Evolutionary conservation across 2,888 invertebrate species (phyloP).

Genomic region (Pelosia muscerda): DNA sequence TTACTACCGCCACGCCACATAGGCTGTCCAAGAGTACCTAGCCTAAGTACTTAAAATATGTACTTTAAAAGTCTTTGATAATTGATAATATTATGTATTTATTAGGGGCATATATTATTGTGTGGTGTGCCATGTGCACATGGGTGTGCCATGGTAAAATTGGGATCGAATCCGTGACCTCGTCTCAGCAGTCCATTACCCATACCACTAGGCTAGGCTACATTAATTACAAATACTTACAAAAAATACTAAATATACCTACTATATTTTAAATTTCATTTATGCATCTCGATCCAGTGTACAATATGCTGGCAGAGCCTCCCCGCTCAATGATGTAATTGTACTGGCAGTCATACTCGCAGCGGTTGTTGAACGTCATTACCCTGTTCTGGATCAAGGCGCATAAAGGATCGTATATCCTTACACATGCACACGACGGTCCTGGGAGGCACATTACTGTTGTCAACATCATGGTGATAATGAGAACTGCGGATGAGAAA

Average conservation of each 20-base stretch:
- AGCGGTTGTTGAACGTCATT: constrained; percentile 70
- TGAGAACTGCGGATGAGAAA: constrained; percentile 54
- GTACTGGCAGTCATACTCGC: constrained; percentile 72
- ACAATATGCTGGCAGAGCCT: constrained; percentile 26
- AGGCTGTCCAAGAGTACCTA: no score
- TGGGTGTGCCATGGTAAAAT: no score
- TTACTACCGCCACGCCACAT: no score
- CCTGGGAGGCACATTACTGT: constrained; percentile 27
- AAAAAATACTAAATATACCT: neutral
- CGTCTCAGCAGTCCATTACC: no score
- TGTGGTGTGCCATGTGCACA: no score
- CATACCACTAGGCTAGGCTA: no score
- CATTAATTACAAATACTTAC: no score
- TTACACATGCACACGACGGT: constrained; percentile 70
- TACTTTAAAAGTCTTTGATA: no score
- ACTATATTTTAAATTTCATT: neutral
- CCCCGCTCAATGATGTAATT: constrained; percentile 34
- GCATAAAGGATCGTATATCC: constrained; percentile 77
- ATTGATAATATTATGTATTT: no score
- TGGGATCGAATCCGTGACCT: no score
- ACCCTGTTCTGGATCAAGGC: constrained; percentile 61
- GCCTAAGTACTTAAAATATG: no score
- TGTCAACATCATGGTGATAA: constrained; percentile 57
- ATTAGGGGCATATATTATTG: no score
- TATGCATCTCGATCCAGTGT: constrained; percentile 27